Evolutionary conservation across 2,888 invertebrate genomes (phyloP).

Genomic region (Ptilodon capucinus): DNA sequence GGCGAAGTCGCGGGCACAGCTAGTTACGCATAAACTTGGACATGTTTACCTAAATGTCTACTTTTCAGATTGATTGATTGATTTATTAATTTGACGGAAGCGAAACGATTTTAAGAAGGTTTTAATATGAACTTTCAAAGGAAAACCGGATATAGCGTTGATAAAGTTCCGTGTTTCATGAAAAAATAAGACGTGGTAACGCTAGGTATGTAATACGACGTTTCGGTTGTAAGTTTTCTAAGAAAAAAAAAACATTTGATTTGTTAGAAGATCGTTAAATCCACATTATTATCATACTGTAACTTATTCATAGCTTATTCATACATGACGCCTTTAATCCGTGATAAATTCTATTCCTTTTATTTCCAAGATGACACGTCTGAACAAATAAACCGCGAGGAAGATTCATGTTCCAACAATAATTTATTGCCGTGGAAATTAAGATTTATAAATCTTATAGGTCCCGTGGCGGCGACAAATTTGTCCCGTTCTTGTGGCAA

Average conservation of each 20-base stretch:
- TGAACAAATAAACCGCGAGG: slow-evolving; percentile 12
- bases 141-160: not conserved
- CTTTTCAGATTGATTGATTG: slow-evolving; percentile 9
- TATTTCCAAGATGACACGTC: slow-evolving; percentile 11
- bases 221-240: too few species aligned
- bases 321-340: not conserved
- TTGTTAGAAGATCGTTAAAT: too few species aligned
- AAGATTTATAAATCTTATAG: slow-evolving; percentile 23
- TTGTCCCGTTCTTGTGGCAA: slow-evolving; percentile 6
- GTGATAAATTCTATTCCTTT: not conserved
- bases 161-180: not conserved
- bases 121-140: not conserved
- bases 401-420: slow-evolving; percentile 16
- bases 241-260: too few species aligned
- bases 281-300: too few species aligned
- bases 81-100: slow-evolving; percentile 15
- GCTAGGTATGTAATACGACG: too few species aligned
- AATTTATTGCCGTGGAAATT: slow-evolving; percentile 27
- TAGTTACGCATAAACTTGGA: slow-evolving; percentile 20
- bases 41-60: slow-evolving; percentile 24
- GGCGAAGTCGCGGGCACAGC: too few species aligned
- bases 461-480: slow-evolving; percentile 16
- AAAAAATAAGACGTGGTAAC: too few species aligned
- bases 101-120: not conserved
- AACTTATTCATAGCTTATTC: too few species aligned